Conservation (phyloP, 2,888 invertebrate species). For the Limnephilus auricula region DNA sequence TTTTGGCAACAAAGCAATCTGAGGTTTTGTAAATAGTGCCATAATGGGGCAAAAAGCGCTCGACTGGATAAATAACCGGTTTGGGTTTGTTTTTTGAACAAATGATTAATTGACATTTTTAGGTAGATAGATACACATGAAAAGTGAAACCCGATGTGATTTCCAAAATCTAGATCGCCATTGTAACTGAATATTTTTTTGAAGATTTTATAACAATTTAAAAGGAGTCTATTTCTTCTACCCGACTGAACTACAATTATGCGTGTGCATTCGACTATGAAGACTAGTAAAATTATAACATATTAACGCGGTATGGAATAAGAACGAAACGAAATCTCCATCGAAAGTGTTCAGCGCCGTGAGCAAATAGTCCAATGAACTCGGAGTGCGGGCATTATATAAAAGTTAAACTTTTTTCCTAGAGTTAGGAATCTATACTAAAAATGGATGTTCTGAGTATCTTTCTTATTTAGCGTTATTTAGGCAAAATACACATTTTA, state of each 20-base stretch:
- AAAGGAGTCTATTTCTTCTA: not conserved
- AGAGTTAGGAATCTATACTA: no score
- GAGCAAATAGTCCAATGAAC: slow-evolving; percentile 24
- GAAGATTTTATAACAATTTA: not conserved
- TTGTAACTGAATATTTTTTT: not conserved
- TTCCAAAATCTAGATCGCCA: not conserved
- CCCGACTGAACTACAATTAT: not conserved
- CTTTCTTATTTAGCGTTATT: no score
- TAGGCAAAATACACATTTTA: not conserved
- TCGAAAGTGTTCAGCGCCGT: slow-evolving; percentile 22
- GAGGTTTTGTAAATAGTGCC: no score
- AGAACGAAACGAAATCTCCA: not conserved
- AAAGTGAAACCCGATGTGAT: not conserved
- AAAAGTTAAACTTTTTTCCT: not conserved
- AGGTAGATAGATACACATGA: not conserved
- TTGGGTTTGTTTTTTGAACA: no score
- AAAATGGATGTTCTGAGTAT: no score
- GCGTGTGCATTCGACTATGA: not conserved
- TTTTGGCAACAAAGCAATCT: no score
- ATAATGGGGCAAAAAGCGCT: no score
- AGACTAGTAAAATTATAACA: not conserved
- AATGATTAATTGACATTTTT: not conserved
- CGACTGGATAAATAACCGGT: no score
- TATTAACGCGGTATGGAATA: not conserved
- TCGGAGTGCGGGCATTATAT: slow-evolving; percentile 6